A percentile compares a stretch with the other conserved stretches of the same genome.
Conservation (phyloP, 2,797 vertebrate genomes). For the Gymnothorax javanicus region DNA sequence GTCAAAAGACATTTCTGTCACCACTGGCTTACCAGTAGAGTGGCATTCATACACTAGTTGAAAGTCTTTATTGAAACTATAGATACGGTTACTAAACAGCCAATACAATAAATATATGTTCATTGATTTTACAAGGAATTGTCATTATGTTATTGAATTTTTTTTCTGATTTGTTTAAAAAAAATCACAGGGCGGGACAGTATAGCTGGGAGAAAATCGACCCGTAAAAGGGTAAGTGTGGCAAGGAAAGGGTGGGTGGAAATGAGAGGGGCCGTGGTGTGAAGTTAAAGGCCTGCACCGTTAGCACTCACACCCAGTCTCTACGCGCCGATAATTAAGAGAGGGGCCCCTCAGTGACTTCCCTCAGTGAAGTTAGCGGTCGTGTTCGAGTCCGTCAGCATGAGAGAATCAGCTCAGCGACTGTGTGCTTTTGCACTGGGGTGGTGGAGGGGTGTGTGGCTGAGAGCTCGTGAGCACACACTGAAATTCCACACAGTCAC, state of each 20-base stretch:
- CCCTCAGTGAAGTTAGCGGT: not conserved
- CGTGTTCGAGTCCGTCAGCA: not conserved
- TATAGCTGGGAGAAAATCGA: not conserved
- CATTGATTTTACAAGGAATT: no score
- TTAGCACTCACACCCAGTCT: not conserved
- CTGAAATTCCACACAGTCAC: constrained; percentile 3
- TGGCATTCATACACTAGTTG: no score
- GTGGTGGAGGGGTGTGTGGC: not conserved
- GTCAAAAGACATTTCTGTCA: no score
- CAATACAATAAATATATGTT: no score
- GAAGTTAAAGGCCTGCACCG: not conserved
- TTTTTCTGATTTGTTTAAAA: no score
- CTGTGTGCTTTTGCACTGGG: not conserved
- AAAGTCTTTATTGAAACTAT: no score
- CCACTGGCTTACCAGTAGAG: no score
- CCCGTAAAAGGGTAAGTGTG: no score
- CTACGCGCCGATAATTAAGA: not conserved
- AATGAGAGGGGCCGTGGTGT: not conserved
- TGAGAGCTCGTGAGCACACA: not conserved
- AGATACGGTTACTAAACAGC: no score
- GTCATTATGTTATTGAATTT: no score
- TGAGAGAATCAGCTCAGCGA: not conserved
- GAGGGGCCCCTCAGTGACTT: not conserved
- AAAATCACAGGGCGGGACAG: no score
- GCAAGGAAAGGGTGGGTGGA: not conserved